These are phyloP conservation scores for Ormyrus pomaceus DNA, from an alignment of 2,888 invertebrate genomes.

Conservation along the genomic window DNA sequence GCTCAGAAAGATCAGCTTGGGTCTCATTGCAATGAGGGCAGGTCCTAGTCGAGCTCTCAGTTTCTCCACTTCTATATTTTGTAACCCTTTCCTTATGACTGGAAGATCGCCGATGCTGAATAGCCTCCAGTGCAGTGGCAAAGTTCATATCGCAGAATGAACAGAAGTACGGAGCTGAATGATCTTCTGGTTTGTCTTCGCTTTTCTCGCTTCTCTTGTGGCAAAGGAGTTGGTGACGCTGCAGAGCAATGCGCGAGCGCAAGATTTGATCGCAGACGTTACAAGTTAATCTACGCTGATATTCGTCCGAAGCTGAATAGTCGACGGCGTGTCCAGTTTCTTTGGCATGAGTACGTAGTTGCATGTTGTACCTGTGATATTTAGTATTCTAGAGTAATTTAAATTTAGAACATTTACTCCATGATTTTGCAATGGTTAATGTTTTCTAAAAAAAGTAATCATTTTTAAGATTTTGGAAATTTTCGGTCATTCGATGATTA, in stretches of 20 bases:
- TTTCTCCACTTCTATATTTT: conserved; percentile 63
- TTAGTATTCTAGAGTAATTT: conserved; percentile 66
- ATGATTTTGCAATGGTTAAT: not conserved
- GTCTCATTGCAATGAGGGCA: conserved; percentile 80
- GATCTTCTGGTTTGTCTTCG: conserved; percentile 18
- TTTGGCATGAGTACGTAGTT: conserved; percentile 81
- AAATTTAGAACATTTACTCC: not conserved
- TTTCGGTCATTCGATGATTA: too few relatives aligned
- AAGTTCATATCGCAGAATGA: conserved; percentile 83
- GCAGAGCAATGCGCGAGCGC: conserved; percentile 81
- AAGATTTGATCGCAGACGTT: conserved; percentile 79
- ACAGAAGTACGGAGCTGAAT: conserved; percentile 79
- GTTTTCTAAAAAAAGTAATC: not conserved
- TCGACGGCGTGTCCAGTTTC: conserved; percentile 77
- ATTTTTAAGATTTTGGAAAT: not conserved
- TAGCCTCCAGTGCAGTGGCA: conserved; percentile 79
- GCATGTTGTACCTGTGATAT: conserved; percentile 81
- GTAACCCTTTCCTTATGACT: conserved; percentile 80
- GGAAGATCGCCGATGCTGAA: conserved; percentile 81
- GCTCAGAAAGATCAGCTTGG: conserved; percentile 77
- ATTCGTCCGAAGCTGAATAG: conserved; percentile 80
- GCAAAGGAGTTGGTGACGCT: conserved; percentile 81
- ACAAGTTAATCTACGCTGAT: conserved; percentile 82
- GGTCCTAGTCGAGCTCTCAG: conserved; percentile 67
- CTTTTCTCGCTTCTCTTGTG: conserved; percentile 75